Evolutionary conservation across 2,797 vertebrate genomes (phyloP).

Genomic region (Glyptemys insculpta): DNA sequence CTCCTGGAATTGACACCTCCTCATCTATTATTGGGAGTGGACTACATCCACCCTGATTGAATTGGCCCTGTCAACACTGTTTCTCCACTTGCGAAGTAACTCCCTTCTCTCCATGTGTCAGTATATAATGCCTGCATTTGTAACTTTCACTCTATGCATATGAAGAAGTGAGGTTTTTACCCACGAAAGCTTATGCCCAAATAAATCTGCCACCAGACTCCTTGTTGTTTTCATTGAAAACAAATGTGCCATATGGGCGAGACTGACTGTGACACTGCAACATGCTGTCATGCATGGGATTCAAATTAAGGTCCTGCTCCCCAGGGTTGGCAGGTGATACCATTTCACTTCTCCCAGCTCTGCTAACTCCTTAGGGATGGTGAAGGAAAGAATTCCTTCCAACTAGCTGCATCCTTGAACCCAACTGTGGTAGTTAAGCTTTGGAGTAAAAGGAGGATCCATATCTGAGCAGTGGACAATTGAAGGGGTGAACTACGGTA

Average conservation of each 20-base stretch:
- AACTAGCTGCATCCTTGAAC: not conserved
- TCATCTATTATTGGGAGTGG: no score
- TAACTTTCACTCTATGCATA: no score
- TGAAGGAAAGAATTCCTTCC: not conserved
- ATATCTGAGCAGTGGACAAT: not conserved
- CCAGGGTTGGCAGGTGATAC: not conserved
- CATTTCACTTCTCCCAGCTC: no score
- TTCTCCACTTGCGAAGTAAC: no score
- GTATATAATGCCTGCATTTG: no score
- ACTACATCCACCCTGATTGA: no score
- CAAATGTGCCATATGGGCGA: not conserved
- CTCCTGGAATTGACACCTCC: no score
- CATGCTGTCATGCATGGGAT: not conserved
- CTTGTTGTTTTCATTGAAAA: slow-evolving; percentile 20
- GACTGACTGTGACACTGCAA: not conserved
- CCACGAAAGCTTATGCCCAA: no score
- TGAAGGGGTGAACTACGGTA: not conserved
- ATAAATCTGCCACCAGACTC: no score
- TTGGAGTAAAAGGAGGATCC: not conserved
- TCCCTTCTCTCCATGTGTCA: no score
- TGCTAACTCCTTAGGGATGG: not conserved
- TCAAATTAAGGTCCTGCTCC: not conserved
- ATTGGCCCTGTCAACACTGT: no score
- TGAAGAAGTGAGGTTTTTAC: no score
- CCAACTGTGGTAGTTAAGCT: not conserved